Base-by-base conservation (phyloP, 2,113 vertebrate genomes). In the Cavia porcellus region DNA sequence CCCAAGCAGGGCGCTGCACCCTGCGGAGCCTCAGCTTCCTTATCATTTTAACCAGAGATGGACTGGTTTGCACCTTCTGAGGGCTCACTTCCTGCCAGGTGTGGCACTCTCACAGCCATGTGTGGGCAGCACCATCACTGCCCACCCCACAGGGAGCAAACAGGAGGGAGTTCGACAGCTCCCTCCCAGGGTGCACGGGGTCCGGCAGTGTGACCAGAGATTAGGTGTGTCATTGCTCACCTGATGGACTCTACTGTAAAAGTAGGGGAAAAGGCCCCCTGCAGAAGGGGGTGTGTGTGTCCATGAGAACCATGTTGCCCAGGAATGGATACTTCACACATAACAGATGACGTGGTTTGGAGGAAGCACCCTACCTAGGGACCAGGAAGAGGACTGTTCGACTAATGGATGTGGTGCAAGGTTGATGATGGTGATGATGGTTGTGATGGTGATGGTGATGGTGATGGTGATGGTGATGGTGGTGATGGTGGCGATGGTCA, bases 401-500 rank as follows among this genome's bases (percentile, higher is more conserved):
- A 45, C 59, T 38, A 35, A 64, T 30, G 4, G 13, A 66, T 32
- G 9, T 61, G 59, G 22, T 61, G 6, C 59, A 61, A 61, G 59
- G 59, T 8, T 22, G 59, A 61, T 61, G 59, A 7, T 24, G 64
- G 38, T 7, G 20, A 3, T 77, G n/a, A 2, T 47, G 61, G 0
- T 50, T 12, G 0, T 87, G 20, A 7, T 79, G 5, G 0, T 55
- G 25, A 0, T 83, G 38, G 0, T 38, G 52, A 0, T 64, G 25
- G 10, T 64, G 62, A 7, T 57, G 55, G 15, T 57, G 55, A 5
- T 57, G 79, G 0, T 80, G 25, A 0, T 72, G 64, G 5, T 64
- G 62, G 25, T 64, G 62, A 28, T 57, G 55, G 15, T 57, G 15
- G 55, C 17, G 79, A 0, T 80, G 25, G 0, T 72, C 30, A 7